Base-by-base conservation (phyloP, 2,888 invertebrate genomes). In the Campaea margaritaria region DNA sequence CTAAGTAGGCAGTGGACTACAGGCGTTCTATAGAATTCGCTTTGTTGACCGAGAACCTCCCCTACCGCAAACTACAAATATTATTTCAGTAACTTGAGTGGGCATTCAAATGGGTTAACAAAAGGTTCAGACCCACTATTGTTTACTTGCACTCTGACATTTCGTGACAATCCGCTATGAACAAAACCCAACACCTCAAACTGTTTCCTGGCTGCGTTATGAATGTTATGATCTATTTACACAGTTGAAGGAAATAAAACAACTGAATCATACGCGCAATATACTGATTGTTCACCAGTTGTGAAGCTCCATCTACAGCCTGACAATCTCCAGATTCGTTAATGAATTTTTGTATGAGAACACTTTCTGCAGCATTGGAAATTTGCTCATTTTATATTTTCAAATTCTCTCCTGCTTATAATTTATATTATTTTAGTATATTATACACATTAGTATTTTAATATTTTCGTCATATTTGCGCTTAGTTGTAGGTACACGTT, bases 131-230 rank as follows among this genome's bases (percentile, higher is more conserved):
- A 13, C 39, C 39, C 8, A 13, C 8, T 31, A 31, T n/a, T 14
- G 31, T 36, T 15, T 36, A 48, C 11, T 48, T 38, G 38, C 38
- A 21, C 27, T 21, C 13, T 44, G 31, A 16, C 34, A 27, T 47
- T 55, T 42, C 55, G 55, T 55, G 55, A 42, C 14, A 41, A 28
- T 4, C n/a, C 13, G 21, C 47, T 43, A 48, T 55, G 41, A 55
- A 36, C 13, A 31, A 31, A 31, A 31, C 16, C 14, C 41, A 21
- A 45, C 27, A 11, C 42, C 47, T 54, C 16, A 46, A 45, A 53
- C 39, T 39, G 39, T 53, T 46, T 53, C 31, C 21, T 38, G 38
- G 15, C 21, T 38, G 38, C 7, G 13, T 16, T 45, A 14, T 41
- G 4, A 9, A 9, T 12, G 42, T 12, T 45, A 38, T 48, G 55